Base-by-base conservation (phyloP, 2,113 vertebrate species). In the Piaya cayana region DNA sequence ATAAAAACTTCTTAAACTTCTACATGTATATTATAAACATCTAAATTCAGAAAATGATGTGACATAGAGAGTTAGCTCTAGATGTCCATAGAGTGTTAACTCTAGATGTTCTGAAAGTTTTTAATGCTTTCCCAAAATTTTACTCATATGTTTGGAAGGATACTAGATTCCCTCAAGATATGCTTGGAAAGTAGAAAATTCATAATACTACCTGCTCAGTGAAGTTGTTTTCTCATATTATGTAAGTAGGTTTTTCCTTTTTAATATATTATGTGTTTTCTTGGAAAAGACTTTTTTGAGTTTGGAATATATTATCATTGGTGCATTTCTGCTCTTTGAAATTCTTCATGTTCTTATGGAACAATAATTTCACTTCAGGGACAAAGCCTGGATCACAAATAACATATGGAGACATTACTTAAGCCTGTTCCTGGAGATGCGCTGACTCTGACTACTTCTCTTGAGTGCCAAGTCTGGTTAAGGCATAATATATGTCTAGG, bases 281-380 rank as follows among this genome's bases (percentile, higher is more conserved):
- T 86, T 27, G 26, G 9, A 30, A 62, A 87, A 75, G 0, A 19
- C 8, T 29, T 30, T 80, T 42, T 78, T 37, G 14, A n/a, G 9
- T 64, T 68, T 47, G 32, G 58, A 91, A 84, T 47, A 42, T 1
- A 4, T 15, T 36, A 11, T 30, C 0, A 0, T 32, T 81, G 22
- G 5, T 67, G 9, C 22, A 20, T 80, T 92, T 82, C 20, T 36
- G 12, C 8, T 43, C 20, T 37, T 71, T 84, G 25, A 55, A 47
- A 45, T 68, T 75, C n/a, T n/a, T n/a, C n/a, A n/a, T n/a, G n/a
- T n/a, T n/a, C n/a, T n/a, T n/a, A n/a, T n/a, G n/a, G n/a, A 88
- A 37, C 18, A 71, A 6, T 8, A 55, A 3, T 72, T 90, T 90
- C 26, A 42, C 11, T 49, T 43, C 29, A 69, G 22, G 74, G 58